A percentile compares a stretch with the other conserved stretches of the same genome.
These are phyloP conservation scores for Hemitrygon akajei DNA, from an alignment of 2,797 vertebrate genomes.

Conservation along the genomic window DNA sequence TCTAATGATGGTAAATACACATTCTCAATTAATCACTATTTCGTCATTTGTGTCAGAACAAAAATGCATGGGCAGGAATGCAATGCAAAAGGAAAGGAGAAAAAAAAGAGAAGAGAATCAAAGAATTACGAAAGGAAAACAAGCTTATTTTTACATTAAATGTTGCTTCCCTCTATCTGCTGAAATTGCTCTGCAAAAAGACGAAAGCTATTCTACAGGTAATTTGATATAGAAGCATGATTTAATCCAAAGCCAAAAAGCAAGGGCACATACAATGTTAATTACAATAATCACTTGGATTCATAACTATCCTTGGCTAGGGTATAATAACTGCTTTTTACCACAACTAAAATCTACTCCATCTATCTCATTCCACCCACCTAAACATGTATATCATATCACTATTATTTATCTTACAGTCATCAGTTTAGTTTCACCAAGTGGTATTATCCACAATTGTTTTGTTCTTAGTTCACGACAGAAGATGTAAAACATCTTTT, in stretches of 20 bases:
- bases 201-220: not conserved
- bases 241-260: not conserved
- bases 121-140: not conserved
- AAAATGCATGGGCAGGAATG: not conserved
- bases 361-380: not conserved
- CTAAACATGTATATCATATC: not conserved
- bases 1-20: not conserved
- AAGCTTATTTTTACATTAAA: not conserved
- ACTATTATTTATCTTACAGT: not conserved
- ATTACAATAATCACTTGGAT: not conserved
- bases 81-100: not conserved
- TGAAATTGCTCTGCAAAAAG: not conserved
- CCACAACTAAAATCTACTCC: not conserved
- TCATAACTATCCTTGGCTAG: not conserved
- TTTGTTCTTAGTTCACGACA: not conserved
- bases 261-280: not conserved
- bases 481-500: constrained; percentile 40
- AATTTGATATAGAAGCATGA: not conserved
- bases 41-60: not conserved
- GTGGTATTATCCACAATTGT: not conserved
- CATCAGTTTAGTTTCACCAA: not conserved
- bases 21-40: not conserved
- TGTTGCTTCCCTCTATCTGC: not conserved
- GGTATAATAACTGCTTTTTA: not conserved
- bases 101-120: not conserved